Base-by-base conservation (phyloP, 2,888 invertebrate genomes). In the Zootermopsis nevadensis region DNA sequence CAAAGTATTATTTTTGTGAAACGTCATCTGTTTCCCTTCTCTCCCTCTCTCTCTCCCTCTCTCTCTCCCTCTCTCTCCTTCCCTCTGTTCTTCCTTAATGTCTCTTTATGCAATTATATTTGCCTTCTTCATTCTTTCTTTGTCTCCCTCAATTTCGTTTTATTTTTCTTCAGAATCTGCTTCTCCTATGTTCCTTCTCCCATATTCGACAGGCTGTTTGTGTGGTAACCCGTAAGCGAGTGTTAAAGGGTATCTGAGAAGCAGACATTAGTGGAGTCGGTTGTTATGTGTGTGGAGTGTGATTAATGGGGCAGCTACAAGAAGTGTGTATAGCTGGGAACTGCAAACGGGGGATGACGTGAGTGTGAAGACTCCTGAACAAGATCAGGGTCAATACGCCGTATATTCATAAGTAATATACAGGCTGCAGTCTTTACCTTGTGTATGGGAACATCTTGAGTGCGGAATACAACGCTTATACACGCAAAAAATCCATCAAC, bases 251-350 rank as follows among this genome's bases (percentile, higher is more conserved):
- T 60, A 60, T 60, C 60, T 60, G 33, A 31, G 69, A 30, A 31
- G 31, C 69, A 69, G 33, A 69, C 33, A 69, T 69, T 69, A 69
- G 69, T 7, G 33, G 33, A 33, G 8, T 69, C 24, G 60, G 60
- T 30, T 69, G 69, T 69, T 69, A 69, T 69, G 69, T 31, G 69
- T 69, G 69, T 69, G 33, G 69, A 33, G 69, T 69, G 31, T 69
- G 69, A 69, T 69, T 69, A 69, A 69, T 69, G 69, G 69, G 10
- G 69, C 27, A 10, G 31, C 69, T 33, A 33, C 33, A 69, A 69
- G 69, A 69, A 69, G 24, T 33, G 69, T 33, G 69, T 69, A 33
- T 33, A 19, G 69, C 19, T 15, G 12, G 69, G 33, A 69, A 69
- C 27, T n/a, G 60, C 60, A 60, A 27, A 60, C n/a, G 69, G 33